Conservation (phyloP, 2,113 vertebrate genomes). For the Brachypteracias leptosomus region DNA sequence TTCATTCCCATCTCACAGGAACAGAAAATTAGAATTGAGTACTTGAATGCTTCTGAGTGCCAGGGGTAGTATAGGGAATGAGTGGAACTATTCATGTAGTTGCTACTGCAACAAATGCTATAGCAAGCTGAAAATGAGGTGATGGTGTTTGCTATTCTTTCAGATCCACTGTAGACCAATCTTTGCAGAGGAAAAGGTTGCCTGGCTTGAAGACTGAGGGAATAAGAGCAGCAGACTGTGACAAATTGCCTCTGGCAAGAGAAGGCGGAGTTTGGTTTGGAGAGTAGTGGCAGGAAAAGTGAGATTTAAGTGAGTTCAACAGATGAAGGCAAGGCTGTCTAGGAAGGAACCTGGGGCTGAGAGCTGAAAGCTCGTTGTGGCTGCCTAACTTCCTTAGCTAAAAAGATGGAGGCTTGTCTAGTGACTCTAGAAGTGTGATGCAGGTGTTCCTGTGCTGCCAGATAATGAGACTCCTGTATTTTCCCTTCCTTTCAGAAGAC, state of each 20-base stretch:
- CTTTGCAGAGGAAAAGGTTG: background rate
- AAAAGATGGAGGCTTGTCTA: background rate
- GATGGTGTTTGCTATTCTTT: background rate
- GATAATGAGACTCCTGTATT: background rate
- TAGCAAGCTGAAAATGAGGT: background rate
- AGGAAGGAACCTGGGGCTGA: background rate
- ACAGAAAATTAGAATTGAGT: background rate
- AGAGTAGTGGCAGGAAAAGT: background rate
- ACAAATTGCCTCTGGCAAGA: background rate
- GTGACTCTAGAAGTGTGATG: background rate
- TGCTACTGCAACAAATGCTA: background rate
- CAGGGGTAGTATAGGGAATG: background rate
- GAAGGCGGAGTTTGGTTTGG: background rate
- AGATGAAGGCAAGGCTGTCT: background rate
- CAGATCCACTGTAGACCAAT: background rate
- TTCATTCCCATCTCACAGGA: background rate
- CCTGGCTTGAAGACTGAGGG: background rate
- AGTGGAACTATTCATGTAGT: background rate
- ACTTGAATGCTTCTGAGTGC: background rate
- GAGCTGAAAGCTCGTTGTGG: background rate
- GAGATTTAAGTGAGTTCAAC: background rate
- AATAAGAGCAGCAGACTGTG: constrained; percentile 33
- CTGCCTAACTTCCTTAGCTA: background rate
- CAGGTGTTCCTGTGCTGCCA: background rate
- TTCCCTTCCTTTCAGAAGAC: background rate